phyloP scores from a whole-genome alignment of 2,113 vertebrate genomes.

The Grammomys surdaster region DNA sequence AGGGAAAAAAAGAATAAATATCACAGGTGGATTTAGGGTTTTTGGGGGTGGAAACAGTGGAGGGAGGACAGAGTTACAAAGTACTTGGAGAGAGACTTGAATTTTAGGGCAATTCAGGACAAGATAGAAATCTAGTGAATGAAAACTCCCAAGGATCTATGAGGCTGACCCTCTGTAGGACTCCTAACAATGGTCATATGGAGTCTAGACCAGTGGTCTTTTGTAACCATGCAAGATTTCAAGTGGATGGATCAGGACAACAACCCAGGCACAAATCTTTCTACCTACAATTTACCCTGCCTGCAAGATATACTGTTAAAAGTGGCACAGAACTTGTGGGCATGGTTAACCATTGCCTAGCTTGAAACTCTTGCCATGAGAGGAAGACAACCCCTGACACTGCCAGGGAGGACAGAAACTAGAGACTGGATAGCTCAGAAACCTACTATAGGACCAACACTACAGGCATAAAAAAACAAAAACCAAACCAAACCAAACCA shows the following conservation, averaged over 20 bases:
- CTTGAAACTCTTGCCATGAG: not conserved
- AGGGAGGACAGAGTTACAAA: not conserved
- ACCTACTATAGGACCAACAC: not conserved
- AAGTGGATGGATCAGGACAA: not conserved
- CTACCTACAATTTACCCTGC: not conserved
- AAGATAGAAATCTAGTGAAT: not conserved
- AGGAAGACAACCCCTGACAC: not conserved
- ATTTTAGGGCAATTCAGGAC: not conserved
- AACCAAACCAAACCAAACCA: no score
- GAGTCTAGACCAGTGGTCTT: not conserved
- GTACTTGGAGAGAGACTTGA: not conserved
- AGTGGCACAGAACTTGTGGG: not conserved
- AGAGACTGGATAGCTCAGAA: not conserved
- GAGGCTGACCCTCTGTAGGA: accelerated
- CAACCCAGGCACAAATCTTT: not conserved
- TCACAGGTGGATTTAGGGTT: not conserved
- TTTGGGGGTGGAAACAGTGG: not conserved
- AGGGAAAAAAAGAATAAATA: not conserved
- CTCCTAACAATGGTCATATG: not conserved
- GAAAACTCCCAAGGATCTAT: not conserved
- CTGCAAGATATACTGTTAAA: not conserved
- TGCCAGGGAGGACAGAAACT: not conserved
- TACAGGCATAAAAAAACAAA: not conserved
- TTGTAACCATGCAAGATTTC: not conserved
- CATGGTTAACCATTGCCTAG: not conserved